Evolutionary conservation across 2,797 vertebrate species (phyloP).

Genomic region (Sandelia bainsii): DNA sequence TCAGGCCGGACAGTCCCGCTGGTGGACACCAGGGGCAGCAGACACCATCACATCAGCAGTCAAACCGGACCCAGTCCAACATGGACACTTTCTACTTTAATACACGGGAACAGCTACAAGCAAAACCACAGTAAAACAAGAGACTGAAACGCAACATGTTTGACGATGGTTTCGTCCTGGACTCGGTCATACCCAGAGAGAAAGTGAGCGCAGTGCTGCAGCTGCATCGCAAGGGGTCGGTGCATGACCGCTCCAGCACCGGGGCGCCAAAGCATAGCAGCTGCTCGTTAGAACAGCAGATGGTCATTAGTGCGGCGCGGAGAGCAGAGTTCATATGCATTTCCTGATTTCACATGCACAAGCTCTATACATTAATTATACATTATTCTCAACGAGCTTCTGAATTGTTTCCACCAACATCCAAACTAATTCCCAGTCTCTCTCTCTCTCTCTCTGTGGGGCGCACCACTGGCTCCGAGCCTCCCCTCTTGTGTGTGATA

Average conservation of each 20-base stretch:
- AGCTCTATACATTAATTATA: neutral
- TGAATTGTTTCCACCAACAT: neutral
- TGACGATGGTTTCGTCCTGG: neutral
- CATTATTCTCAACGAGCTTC: neutral
- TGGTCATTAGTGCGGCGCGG: constrained; percentile 67
- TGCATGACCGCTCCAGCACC: constrained; percentile 18
- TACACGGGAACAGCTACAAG: neutral
- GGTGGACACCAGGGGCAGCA: constrained; percentile 70
- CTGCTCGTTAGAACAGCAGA: constrained; percentile 79
- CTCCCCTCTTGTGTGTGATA: constrained; percentile 19
- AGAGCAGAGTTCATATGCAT: constrained; percentile 27
- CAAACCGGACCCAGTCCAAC: neutral
- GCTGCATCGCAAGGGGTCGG: constrained; percentile 66
- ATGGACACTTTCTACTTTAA: neutral
- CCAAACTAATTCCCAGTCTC: neutral
- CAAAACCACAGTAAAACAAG: neutral
- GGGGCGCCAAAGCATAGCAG: constrained; percentile 61
- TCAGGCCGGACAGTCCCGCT: constrained; percentile 9
- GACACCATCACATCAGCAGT: constrained; percentile 42
- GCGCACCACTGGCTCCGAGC: constrained; percentile 13
- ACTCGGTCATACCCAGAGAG: neutral
- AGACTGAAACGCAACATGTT: neutral
- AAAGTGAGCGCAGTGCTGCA: constrained; percentile 8
- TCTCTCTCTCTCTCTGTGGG: neutral
- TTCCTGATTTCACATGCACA: neutral